Base-by-base conservation (phyloP, 2,797 vertebrate species). In the Chiroxiphia lanceolata region DNA sequence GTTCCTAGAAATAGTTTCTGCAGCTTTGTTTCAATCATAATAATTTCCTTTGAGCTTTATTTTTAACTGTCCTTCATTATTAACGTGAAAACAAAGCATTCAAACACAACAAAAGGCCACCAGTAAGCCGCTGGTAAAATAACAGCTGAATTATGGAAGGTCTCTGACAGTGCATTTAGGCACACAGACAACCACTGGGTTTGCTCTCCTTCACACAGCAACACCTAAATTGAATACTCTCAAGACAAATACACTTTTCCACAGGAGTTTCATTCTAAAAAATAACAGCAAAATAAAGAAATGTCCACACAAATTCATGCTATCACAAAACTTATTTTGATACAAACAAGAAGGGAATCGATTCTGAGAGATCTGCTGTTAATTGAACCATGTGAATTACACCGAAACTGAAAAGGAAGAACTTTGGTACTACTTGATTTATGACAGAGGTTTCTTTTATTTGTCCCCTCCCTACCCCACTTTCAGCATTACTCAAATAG, bases 401-500 rank as follows among this genome's bases (percentile, higher is more conserved):
- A 78, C 59, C 88, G 92, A 87, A 96, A 83, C 34, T 95, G 94
- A 90, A 71, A 78, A 91, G 77, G 83, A 84, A 93, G 95, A 98
- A 97, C 92, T 97, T 93, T 4, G 50, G 65, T 84, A 94, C 82
- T 94, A 85, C 81, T 57, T 94, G 90, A 95, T 97, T 97, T 91
- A 96, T 33, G 63, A 96, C 95, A 93, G 40, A 74, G 93, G 68
- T 87, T 93, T 95, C 93, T 96, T 96, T 92, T 83, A 93, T 95
- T 87, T 90, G 78, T 67, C 40, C n/a, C 64, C 74, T 74, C 88
- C 69, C 45, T 83, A 87, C 79, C 69, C 88, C 53, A 51, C 70
- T 83, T 94, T 88, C 85, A 93, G 90, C 95, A 96, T 96, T 96
- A 97, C 95, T 97, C 95, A 97, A 96, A 95, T 94, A 96, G 94